Base-by-base conservation (phyloP, 2,888 invertebrate species). In the Drepanosiphum platanoidis region DNA sequence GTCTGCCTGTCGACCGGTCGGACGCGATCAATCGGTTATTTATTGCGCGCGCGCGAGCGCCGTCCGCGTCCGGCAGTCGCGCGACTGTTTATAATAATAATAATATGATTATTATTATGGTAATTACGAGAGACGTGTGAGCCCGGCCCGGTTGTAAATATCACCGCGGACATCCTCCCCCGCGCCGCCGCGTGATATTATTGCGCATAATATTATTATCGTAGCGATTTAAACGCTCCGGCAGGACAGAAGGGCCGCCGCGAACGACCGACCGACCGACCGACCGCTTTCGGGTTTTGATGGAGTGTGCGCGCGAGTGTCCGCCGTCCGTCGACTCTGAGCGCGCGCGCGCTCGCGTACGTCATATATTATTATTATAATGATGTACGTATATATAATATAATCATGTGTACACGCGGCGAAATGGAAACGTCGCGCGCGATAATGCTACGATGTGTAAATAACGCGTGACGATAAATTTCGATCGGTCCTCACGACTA, bases 11-110 rank as follows among this genome's bases (percentile, higher is more conserved):
- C 39, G 11, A 27, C 72, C 72, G 71, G 13, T 39, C 71, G n/a
- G 68, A 68, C 79, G 34, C 83, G 72, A 83, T 83, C 83, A 83
- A 83, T 83, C 83, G 72, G 83, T 83, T 83, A 83, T 83, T 83
- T 83, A 83, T 83, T 74, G 72, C n/a, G 27, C 5, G 15, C 4
- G 15, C 11, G 11, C 58, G 61, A 30, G 18, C 2, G 39, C 39
- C 52, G 22, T 8, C 58, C 3, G 7, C 30, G 1, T 46, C 36
- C 68, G 22, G 36, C 68, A 30, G 70, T 72, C 70, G 22, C 71
- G 46, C 27, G 64, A 83, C 83, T 83, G 74, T 83, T 46, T 72
- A 42, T 66, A 82, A 36, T 42, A 36, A 66, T 30, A 77, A 42
- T 46, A 46, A 79, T 32, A 83, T 66, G 71, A 79, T 79, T 66